Evolutionary conservation across 2,797 vertebrate genomes (phyloP), one percentile per base, ranked within the genome.

Genomic region (Morus bassanus): DNA sequence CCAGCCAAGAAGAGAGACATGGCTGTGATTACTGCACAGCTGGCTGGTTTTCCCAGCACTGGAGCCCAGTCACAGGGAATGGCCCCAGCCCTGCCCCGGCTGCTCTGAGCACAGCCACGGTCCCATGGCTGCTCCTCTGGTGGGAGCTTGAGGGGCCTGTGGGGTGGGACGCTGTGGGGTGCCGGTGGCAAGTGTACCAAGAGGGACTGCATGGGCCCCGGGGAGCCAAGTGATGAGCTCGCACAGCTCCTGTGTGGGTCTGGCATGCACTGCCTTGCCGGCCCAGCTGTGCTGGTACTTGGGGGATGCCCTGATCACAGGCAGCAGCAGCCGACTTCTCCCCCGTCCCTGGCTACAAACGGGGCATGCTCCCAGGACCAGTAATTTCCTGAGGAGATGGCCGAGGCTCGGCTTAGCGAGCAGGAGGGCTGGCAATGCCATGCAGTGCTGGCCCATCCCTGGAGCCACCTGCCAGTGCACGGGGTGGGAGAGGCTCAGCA

Each of bases 21-120:
- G 1, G 76, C 51, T 2, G 12, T 28, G 59, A 64, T 14, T 17
- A 7, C 54, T 8, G 39, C 48, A 31, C 0, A 8, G 35, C 41
- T 72, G 76, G 30, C 31, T 60, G 70, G 64, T 27, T 76, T 43
- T 33, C 35, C 61, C 35, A 18, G 85, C 35, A 8, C 67, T 0
- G 0, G 12, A 50, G 33, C 41, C 35, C 0, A 1, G 19, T 35
- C 6, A 0, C 1, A 0, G 22, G 25, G 16, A 79, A 18, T 0
- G 0, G 22, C 30, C 37, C 41, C 60, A 56, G 64, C 33, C 43
- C 64, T 37, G 64, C 30, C n/a, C 51, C 1, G 3, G 31, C 56
- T n/a, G 31, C 50, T 37, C 50, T 5, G 2, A 1, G 2, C 39
- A 14, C 2, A 3, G 10, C n/a, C 54, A 25, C 5, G 2, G 27